Evolutionary conservation across 64 coral and sea anemone genomes (phyloP).

Genomic region (Stichodactyla mertensii): DNA sequence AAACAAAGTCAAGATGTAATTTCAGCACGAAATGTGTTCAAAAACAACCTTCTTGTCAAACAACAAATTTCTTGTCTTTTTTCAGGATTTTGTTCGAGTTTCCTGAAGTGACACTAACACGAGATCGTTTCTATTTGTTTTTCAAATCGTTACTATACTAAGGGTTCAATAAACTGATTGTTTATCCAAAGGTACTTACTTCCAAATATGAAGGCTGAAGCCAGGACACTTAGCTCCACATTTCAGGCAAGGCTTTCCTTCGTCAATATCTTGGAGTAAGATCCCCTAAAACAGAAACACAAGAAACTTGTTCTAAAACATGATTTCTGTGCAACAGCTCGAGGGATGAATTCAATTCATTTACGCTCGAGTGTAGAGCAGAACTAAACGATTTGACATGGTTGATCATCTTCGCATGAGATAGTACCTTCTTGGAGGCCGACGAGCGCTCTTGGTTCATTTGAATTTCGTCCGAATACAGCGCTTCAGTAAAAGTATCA

Average conservation of each 20-base stretch:
- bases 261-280: conserved; percentile 77
- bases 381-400: conserved; percentile 3
- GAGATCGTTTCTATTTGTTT: neutral
- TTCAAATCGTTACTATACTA: neutral
- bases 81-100: too few relatives aligned
- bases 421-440: conserved; percentile 58
- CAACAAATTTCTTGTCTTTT: too few relatives aligned
- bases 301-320: conserved; percentile 2
- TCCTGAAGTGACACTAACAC: neutral
- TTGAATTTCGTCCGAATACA: conserved; percentile 46
- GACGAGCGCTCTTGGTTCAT: conserved; percentile 60
- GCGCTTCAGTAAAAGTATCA: neutral
- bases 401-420: neutral
- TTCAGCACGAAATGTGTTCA: neutral
- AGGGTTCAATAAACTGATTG: conserved; percentile 1
- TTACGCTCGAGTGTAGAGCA: neutral
- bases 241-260: conserved; percentile 79
- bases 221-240: conserved; percentile 76
- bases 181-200: conserved; percentile 39
- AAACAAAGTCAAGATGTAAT: neutral
- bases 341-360: too few relatives aligned
- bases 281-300: conserved; percentile 52
- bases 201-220: conserved; percentile 84
- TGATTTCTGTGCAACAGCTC: neutral
- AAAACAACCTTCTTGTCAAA: neutral